Evolutionary conservation across 2,797 vertebrate genomes (phyloP).

Genomic region (Eremophila alpestris): DNA sequence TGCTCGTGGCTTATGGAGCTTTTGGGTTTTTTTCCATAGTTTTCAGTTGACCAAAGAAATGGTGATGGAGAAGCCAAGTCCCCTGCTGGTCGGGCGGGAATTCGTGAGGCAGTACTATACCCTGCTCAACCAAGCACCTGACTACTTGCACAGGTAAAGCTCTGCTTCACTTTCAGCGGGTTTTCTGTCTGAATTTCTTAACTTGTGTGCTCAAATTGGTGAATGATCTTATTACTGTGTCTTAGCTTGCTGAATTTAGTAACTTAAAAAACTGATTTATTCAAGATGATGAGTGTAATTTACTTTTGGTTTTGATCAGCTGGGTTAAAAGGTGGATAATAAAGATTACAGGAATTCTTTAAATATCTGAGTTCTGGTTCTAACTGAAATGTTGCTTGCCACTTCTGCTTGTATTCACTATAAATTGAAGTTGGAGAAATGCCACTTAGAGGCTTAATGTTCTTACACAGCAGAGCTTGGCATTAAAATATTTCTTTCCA

Average conservation of each 20-base stretch:
- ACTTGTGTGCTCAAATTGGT: not conserved
- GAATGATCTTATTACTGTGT: not conserved
- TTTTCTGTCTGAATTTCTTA: not conserved
- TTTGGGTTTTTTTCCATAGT: constrained; percentile 63
- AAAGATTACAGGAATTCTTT: not conserved
- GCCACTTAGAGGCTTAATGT: not conserved
- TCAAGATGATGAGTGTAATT: accelerated
- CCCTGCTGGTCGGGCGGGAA: constrained; percentile 99
- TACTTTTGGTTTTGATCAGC: not conserved
- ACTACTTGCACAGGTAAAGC: constrained; percentile 92
- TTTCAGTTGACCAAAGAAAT: constrained; percentile 99
- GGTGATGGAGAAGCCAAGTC: constrained; percentile 99
- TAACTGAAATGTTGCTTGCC: not conserved
- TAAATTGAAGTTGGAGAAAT: not conserved
- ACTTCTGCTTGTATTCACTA: not conserved
- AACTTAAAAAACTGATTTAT: not conserved
- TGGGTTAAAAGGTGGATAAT: not conserved
- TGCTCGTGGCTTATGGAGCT: not conserved
- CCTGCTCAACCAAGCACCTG: constrained; percentile 96
- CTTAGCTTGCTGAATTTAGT: not conserved
- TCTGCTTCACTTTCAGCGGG: not conserved
- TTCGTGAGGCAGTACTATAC: constrained; percentile 99
- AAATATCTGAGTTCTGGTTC: not conserved
- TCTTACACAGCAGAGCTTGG: not conserved
- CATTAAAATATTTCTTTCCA: not conserved